Conservation (phyloP, 2,888 invertebrate species). For the Heliconius aoede region DNA sequence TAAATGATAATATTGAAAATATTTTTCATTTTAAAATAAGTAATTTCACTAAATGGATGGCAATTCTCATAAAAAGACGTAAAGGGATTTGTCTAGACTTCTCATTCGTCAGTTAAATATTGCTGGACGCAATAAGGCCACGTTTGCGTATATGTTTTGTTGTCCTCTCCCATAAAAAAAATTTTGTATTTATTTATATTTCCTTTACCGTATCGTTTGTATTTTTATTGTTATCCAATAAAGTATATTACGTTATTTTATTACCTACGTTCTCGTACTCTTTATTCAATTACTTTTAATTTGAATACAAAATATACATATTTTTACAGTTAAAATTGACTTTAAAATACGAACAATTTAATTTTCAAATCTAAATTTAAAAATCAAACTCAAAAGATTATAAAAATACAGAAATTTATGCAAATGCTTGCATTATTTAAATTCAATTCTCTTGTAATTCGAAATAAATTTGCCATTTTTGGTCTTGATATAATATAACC, state of each 20-base stretch:
- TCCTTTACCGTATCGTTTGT: neutral
- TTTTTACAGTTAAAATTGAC: neutral
- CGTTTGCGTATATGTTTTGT: neutral
- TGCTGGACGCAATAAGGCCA: too few relatives aligned
- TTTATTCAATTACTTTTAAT: neutral
- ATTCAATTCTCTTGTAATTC: neutral
- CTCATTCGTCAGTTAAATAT: too few relatives aligned
- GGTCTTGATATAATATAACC: neutral
- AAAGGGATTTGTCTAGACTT: neutral
- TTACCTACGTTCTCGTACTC: neutral
- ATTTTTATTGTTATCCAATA: neutral
- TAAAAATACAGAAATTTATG: conserved; percentile 1
- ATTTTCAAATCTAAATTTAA: neutral
- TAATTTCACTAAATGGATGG: neutral
- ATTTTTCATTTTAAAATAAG: too few relatives aligned
- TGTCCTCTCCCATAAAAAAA: too few relatives aligned
- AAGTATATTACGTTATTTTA: neutral
- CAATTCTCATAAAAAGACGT: neutral
- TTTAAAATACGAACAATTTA: neutral
- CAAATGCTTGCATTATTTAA: neutral
- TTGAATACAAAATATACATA: neutral
- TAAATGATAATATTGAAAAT: neutral
- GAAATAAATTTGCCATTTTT: neutral
- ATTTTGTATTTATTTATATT: neutral
- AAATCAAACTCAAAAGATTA: neutral